Conservation (phyloP, 2,113 vertebrate genomes). For the Stomatorhinus ivindoensis region DNA sequence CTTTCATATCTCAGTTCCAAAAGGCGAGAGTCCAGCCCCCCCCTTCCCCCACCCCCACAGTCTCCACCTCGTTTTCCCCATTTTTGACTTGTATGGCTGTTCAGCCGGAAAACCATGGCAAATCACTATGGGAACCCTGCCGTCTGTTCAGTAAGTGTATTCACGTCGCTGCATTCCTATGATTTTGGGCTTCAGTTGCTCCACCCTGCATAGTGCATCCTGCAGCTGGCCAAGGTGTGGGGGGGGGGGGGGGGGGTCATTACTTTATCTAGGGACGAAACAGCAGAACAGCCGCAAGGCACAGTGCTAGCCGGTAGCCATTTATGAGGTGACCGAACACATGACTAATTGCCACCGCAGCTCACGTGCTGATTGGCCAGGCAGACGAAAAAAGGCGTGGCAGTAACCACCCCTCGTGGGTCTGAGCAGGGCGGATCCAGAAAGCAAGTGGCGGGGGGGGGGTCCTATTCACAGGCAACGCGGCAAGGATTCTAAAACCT, state of each 20-base stretch:
- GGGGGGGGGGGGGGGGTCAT: neutral
- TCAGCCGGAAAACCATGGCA: neutral
- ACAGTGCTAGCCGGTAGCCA: slow-evolving; percentile 14
- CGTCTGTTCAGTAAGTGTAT: neutral
- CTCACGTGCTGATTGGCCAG: slow-evolving; percentile 46
- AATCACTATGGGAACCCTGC: neutral
- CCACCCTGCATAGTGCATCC: neutral
- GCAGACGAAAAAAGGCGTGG: slow-evolving; percentile 30
- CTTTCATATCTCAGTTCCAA: neutral
- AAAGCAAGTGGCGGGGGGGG: slow-evolving; percentile 34
- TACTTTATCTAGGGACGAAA: neutral
- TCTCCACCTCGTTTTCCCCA: neutral
- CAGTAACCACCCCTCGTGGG: slow-evolving; percentile 20
- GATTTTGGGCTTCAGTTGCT: neutral
- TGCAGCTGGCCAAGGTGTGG: neutral
- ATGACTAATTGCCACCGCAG: slow-evolving; percentile 19
- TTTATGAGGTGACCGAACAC: slow-evolving; percentile 14
- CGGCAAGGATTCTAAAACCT: slow-evolving; percentile 47
- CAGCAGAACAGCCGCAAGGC: slow-evolving; percentile 1
- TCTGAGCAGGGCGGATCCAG: slow-evolving; percentile 39
- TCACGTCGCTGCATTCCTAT: neutral
- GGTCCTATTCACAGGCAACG: slow-evolving; percentile 26
- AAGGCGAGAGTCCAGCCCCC: neutral
- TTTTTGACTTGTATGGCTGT: neutral
- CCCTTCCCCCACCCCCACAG: neutral